Conservation (phyloP, 53 echinoderm and acorn worm genomes). For the Actinopyga echinites region DNA sequence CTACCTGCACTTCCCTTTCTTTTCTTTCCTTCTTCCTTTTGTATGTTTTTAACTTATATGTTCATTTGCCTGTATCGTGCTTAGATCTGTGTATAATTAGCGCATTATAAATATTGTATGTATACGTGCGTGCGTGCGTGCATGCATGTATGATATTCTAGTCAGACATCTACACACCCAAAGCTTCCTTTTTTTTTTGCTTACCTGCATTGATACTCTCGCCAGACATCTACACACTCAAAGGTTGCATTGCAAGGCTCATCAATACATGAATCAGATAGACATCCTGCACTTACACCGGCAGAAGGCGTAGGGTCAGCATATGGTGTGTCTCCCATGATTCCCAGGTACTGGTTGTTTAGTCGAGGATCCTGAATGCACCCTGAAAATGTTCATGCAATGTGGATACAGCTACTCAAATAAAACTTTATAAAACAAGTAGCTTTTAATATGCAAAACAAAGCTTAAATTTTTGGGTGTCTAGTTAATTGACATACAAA, state of each 20-base stretch:
- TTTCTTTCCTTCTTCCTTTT: too few species aligned
- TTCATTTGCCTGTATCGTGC: too few species aligned
- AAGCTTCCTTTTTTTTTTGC: too few species aligned
- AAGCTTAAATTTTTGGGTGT: too few species aligned
- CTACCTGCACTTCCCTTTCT: too few species aligned
- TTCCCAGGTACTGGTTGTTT: slow-evolving; percentile 71
- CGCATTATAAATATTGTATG: too few species aligned
- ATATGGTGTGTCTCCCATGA: slow-evolving; percentile 37
- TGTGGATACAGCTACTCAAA: too few species aligned
- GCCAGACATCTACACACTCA: slow-evolving; percentile 80
- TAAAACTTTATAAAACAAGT: too few species aligned
- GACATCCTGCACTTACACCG: slow-evolving; percentile 74
- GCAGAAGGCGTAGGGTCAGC: slow-evolving; percentile 46
- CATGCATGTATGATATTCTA: slow-evolving; percentile 14
- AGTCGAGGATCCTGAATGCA: slow-evolving; percentile 87
- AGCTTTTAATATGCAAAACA: too few species aligned
- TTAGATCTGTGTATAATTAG: too few species aligned
- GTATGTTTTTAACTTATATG: too few species aligned
- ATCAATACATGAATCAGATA: slow-evolving; percentile 65
- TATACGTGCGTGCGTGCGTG: background rate
- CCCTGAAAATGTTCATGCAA: slow-evolving; percentile 44
- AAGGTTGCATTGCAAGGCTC: slow-evolving; percentile 68
- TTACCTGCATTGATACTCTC: slow-evolving; percentile 80
- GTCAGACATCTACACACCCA: background rate
- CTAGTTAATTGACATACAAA: too few species aligned